Evolutionary conservation across 2,797 vertebrate species (phyloP).

Genomic region (Gobionotothen gibberifrons): DNA sequence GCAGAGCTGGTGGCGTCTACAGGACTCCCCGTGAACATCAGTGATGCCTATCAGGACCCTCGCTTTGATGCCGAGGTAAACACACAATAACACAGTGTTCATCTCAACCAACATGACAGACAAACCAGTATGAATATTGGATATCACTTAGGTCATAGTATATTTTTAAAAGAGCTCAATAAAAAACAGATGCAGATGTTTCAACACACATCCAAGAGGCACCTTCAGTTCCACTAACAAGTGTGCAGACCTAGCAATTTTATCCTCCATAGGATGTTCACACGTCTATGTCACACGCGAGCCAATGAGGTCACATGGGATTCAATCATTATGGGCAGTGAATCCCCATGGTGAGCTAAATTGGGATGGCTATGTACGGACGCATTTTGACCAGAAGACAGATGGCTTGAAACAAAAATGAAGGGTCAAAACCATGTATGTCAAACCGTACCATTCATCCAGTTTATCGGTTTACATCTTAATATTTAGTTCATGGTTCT

Average conservation of each 20-base stretch:
- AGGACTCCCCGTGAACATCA: constrained; percentile 97
- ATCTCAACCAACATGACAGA: neutral
- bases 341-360: neutral
- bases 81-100: constrained; percentile 3
- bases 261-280: constrained; percentile 30
- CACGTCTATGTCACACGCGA: neutral
- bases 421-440: neutral
- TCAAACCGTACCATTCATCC: neutral
- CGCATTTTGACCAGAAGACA: neutral
- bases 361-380: neutral
- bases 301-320: constrained; percentile 11
- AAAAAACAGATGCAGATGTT: neutral
- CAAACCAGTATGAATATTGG: neutral
- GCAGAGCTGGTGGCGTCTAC: constrained; percentile 98
- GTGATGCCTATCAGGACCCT: constrained; percentile 97
- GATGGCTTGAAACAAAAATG: constrained; percentile 9
- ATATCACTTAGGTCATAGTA: neutral
- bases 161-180: constrained; percentile 4
- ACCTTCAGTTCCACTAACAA: neutral
- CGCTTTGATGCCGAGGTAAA: constrained; percentile 97
- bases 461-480: neutral
- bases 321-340: neutral
- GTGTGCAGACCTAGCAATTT: neutral
- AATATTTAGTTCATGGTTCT: neutral
- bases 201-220: neutral